Evolutionary conservation across 2,113 vertebrate species (phyloP), one percentile per base, ranked within the genome.

Genomic region (Lethenteron camtschaticum): DNA sequence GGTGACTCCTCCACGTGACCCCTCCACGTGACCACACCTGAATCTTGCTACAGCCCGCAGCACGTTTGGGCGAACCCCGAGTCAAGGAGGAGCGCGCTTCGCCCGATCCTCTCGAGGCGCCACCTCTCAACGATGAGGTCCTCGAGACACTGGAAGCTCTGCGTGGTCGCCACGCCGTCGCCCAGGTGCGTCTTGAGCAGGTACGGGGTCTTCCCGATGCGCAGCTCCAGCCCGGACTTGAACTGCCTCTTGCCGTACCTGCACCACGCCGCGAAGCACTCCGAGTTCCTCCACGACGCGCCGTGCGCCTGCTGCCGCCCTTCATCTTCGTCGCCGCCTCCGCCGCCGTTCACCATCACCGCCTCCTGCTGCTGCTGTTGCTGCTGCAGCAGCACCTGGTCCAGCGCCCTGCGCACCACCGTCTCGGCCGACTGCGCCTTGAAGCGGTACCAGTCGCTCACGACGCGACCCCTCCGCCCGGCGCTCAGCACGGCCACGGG

Each of bases 261-360:
- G 80, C 94, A 99, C 94, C 94, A 99, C 70, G 94, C 92, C 14
- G 94, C 92, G 2, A 99, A 99, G 71, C 94, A 90, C 79, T 99
- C 90, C 0, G 94, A 95, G 85, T 92, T 99, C 72, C 92, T 88
- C 94, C 94, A 99, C 79, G 83, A 87, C 77, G 94, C 88, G 78
- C 96, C 94, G 73, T 83, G 84, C 71, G 94, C 71, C 41, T 41
- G 41, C 41, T 41, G 41, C 41, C 41, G 41, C 6, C 41, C 41
- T 74, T 88, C 85, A 11, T 83, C 75, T 76, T 95, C 90, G 73
- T 85, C 83, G 69, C 83, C 80, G 1, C 94, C 94, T 3, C 24
- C 24, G 78, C 86, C 85, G 76, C 85, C 84, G 75, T 96, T 83
- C 70, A 90, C 92, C 78, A 99, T 78, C 81, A 96, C 89, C 75